A percentile compares a stretch with the other conserved stretches of the same genome.
phyloP scores from a whole-genome alignment of 2,888 invertebrate species.

The Hyles lineata region DNA sequence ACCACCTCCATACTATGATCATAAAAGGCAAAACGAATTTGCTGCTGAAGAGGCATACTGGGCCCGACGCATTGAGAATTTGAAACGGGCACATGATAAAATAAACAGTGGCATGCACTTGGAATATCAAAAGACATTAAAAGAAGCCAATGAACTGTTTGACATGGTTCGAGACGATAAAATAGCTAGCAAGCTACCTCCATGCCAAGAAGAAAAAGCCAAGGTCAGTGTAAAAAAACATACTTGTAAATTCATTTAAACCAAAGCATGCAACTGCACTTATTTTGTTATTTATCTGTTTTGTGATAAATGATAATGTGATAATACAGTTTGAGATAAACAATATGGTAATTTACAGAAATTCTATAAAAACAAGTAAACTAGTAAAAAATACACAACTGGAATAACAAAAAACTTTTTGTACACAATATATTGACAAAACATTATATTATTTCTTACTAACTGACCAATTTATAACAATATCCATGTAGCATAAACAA shows the following conservation, averaged over 20 bases:
- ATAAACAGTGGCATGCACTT: constrained; percentile 72
- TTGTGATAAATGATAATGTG: too few relatives aligned
- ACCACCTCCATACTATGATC: constrained; percentile 60
- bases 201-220: constrained; percentile 78
- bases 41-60: constrained; percentile 79
- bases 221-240: constrained; percentile 59
- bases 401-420: too few relatives aligned
- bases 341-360: too few relatives aligned
- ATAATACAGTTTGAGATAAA: too few relatives aligned
- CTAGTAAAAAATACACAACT: too few relatives aligned
- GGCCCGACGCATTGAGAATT: constrained; percentile 73
- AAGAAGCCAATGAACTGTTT: constrained; percentile 76
- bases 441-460: too few relatives aligned
- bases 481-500: too few relatives aligned
- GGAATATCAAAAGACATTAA: constrained; percentile 76
- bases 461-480: too few relatives aligned
- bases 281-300: too few relatives aligned
- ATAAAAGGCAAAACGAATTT: constrained; percentile 61
- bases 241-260: constrained; percentile 26
- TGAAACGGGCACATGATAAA: constrained; percentile 75
- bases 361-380: too few relatives aligned
- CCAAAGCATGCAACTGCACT: not conserved
- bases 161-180: constrained; percentile 66
- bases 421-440: too few relatives aligned
- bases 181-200: constrained; percentile 67